Percentiles rank a stretch among this genome's conserved stretches.
Conservation (phyloP, 2,888 invertebrate genomes). For the Apoda limacodes region DNA sequence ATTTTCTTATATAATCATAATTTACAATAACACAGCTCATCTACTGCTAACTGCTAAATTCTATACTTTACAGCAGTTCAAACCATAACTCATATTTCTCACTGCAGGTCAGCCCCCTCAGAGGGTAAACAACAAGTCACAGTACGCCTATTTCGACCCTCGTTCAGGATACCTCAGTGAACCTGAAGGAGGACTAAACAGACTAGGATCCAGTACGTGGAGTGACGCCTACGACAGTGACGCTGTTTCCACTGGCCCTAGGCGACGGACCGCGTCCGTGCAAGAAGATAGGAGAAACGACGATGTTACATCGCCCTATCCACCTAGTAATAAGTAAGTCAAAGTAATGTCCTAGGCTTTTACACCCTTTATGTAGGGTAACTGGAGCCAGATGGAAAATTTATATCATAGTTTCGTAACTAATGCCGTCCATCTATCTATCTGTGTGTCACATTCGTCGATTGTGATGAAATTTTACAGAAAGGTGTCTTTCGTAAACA, state of each 20-base stretch:
- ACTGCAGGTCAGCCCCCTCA: slow-evolving; percentile 44
- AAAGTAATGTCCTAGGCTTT: too few relatives aligned
- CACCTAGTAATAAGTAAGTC: slow-evolving; percentile 57
- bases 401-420: too few relatives aligned
- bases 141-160: slow-evolving; percentile 65
- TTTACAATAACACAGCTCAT: too few relatives aligned
- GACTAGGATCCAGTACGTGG: slow-evolving; percentile 45
- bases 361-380: too few relatives aligned
- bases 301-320: slow-evolving; percentile 38
- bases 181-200: slow-evolving; percentile 53
- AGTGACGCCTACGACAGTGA: slow-evolving; percentile 63
- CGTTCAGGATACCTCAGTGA: slow-evolving; percentile 64
- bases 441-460: too few relatives aligned
- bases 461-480: too few relatives aligned
- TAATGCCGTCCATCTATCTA: too few relatives aligned
- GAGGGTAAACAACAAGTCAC: slow-evolving; percentile 49
- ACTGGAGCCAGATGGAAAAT: too few relatives aligned
- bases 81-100: not conserved
- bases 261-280: slow-evolving; percentile 55
- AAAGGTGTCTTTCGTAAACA: too few relatives aligned
- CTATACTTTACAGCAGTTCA: too few relatives aligned
- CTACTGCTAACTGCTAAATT: too few relatives aligned
- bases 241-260: slow-evolving; percentile 41
- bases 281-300: slow-evolving; percentile 50
- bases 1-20: too few relatives aligned